Percentiles rank a stretch among this genome's conserved stretches.
These are phyloP conservation scores for Cantharis rufa DNA, from an alignment of 2,888 invertebrate genomes.

Conservation along the genomic window DNA sequence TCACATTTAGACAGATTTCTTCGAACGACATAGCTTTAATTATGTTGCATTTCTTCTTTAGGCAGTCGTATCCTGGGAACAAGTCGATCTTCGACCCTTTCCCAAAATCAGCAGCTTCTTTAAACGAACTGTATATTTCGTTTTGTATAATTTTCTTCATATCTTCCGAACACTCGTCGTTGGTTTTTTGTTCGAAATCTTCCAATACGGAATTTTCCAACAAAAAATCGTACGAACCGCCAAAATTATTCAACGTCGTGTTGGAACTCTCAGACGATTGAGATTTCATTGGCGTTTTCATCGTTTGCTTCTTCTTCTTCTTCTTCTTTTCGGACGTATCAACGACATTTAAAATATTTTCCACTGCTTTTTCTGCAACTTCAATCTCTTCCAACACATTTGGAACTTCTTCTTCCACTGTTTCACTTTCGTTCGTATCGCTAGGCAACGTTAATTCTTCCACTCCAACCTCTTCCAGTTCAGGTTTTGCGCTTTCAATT, in stretches of 20 bases:
- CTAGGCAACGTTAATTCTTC: background rate
- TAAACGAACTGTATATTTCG: constrained; percentile 51
- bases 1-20: background rate
- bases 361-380: background rate
- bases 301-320: constrained; percentile 36
- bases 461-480: background rate
- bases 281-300: constrained; percentile 9
- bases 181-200: constrained; percentile 47
- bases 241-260: constrained; percentile 37
- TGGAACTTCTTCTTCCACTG: background rate
- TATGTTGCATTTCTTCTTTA: constrained; percentile 19
- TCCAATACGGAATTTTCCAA: constrained; percentile 39
- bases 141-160: constrained; percentile 53
- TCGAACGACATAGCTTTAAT: constrained; percentile 24
- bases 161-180: constrained; percentile 53
- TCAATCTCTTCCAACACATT: background rate
- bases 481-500: background rate
- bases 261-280: constrained; percentile 36
- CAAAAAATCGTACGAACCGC: constrained; percentile 48
- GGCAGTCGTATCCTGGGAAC: background rate
- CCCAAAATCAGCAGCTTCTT: constrained; percentile 51
- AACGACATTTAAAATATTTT: background rate
- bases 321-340: constrained; percentile 31
- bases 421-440: background rate
- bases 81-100: constrained; percentile 41